These are phyloP conservation scores for Macaca mulatta DNA, from an alignment of 2,113 vertebrate species.

Conservation along the genomic window DNA sequence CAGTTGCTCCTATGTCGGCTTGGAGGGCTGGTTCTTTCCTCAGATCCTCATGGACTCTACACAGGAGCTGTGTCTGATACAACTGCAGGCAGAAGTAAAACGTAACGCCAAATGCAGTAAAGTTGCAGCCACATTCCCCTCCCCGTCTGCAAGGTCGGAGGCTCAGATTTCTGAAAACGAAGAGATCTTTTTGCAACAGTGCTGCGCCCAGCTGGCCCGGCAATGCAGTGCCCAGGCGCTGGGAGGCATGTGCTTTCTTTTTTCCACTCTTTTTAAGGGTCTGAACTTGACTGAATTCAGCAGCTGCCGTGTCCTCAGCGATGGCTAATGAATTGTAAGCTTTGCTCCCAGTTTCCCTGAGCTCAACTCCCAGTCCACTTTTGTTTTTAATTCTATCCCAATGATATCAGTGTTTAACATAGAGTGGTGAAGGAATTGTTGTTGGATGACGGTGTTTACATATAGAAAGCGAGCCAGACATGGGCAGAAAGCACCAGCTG, in stretches of 20 bases:
- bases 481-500: fast-evolving
- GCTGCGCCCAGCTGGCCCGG: conserved; percentile 32
- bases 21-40: background rate
- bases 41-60: background rate
- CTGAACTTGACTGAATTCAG: conserved; percentile 68
- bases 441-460: background rate
- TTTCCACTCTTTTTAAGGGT: conserved; percentile 75
- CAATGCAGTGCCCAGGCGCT: background rate
- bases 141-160: background rate
- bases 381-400: conserved; percentile 78
- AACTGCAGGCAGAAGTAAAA: background rate
- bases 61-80: background rate
- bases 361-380: conserved; percentile 73
- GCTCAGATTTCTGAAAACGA: conserved; percentile 66
- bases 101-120: background rate
- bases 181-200: background rate
- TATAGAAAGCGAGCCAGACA: conserved; percentile 9
- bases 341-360: conserved; percentile 63
- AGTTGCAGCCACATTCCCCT: background rate
- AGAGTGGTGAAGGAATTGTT: conserved; percentile 54
- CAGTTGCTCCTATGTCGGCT: background rate
- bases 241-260: conserved; percentile 73
- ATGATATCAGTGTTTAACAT: conserved; percentile 70
- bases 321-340: conserved; percentile 59
- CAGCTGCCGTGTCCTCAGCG: conserved; percentile 69